These are phyloP conservation scores for Siphonodentalium dalli DNA, from an alignment of 2,888 invertebrate species.

Conservation along the genomic window DNA sequence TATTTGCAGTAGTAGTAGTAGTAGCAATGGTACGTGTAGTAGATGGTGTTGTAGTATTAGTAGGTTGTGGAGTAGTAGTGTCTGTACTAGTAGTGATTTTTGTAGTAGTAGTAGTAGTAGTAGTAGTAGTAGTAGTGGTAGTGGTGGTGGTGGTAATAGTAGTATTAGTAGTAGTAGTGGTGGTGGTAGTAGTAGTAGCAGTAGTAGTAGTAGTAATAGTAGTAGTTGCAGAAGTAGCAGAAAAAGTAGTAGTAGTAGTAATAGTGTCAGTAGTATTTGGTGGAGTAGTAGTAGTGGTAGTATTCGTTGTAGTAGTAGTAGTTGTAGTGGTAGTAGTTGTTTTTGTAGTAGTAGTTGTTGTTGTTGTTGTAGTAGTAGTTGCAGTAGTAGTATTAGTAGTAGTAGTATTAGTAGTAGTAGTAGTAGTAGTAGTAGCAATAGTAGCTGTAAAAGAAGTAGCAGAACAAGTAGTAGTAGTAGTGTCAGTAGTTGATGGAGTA, in stretches of 20 bases:
- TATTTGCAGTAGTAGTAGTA: constrained; percentile 17
- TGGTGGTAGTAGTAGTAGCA: neutral
- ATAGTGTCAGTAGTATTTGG: neutral
- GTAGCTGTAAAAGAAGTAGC: constrained; percentile 1
- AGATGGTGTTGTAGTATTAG: constrained; percentile 12
- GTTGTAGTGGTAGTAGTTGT: neutral
- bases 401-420: neutral
- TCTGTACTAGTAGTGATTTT: constrained; percentile 5
- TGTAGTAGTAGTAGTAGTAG: constrained; percentile 14
- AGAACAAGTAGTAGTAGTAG: constrained; percentile 11
- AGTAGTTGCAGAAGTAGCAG: neutral
- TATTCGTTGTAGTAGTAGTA: neutral
- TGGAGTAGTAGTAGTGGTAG: neutral
- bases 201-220: neutral
- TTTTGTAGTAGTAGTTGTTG: neutral
- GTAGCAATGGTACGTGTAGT: constrained; percentile 9
- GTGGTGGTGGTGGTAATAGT: neutral
- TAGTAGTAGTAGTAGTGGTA: neutral
- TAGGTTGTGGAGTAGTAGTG: constrained; percentile 2
- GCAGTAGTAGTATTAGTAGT: neutral
- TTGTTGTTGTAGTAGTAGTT: neutral
- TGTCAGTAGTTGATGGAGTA: constrained; percentile 7
- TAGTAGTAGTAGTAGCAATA: neutral
- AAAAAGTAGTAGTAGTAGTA: neutral
- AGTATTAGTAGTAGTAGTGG: neutral